Base-by-base conservation (phyloP, 1,140 invertebrate species). In the Micrasema minimum region DNA sequence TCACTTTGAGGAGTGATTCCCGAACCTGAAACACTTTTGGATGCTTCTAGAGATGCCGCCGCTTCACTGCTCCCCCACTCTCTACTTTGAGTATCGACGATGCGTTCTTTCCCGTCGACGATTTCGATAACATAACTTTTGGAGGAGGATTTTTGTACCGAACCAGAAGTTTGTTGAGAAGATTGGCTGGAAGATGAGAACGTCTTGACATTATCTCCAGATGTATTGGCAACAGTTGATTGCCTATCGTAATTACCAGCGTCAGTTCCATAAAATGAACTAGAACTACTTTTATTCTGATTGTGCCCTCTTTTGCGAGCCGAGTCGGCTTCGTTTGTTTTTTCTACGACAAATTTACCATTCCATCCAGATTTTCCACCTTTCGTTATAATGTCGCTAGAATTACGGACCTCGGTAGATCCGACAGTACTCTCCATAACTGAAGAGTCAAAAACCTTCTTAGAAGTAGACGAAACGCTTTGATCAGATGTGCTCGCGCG, bases 101-200 rank as follows among this genome's bases (percentile, higher is more conserved):
- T 83, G n/a, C 84, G 78, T 78, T 88, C 86, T 78, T 87, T 87
- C n/a, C 87, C 87, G 75, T 88, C 86, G 23, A 88, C 83, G 64
- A 88, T 85, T 79, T 87, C 85, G 50, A 87, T 81, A 9, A 87
- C 85, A 68, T 87, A 86, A 46, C 84, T 87, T 14, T 82, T 84
- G 2, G 86, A 86, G 14, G 86, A 85, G 16, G 84, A 87, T 78
- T 87, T 87, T 64, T 81, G 80, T 0, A 83, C 78, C 68, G 73
- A 82, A 64, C 80, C 83, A 51, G 79, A 81, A 75, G 80, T 84
- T 68, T 78, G 77, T 75, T 84, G 81, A 76, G 79, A 83, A 22
- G 81, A 78, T 51, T 82, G 79, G 41, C 62, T 72, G 12, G 82
- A 82, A 14, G 80, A 81, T 22, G 77, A 55, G 37, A 73, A 75